Evolutionary conservation across 2,113 vertebrate species (phyloP).

Genomic region (Ameiurus melas): DNA sequence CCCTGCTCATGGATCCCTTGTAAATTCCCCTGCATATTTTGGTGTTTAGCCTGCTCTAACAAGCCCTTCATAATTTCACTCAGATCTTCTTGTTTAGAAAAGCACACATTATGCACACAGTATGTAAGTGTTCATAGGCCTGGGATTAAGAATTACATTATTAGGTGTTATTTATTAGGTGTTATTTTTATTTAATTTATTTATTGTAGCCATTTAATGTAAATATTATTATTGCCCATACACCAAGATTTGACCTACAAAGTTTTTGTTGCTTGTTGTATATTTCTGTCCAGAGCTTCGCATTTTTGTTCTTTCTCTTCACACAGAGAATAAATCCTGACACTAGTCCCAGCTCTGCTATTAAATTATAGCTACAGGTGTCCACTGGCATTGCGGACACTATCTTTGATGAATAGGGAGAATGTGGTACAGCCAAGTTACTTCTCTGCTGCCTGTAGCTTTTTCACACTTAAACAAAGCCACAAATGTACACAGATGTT

Average conservation of each 20-base stretch:
- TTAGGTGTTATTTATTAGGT: neutral
- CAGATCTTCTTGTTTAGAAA: neutral
- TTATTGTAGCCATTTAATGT: constrained; percentile 30
- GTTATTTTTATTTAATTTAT: neutral
- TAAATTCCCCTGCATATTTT: neutral
- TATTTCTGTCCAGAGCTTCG: neutral
- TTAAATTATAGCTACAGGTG: constrained; percentile 49
- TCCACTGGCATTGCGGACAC: constrained; percentile 29
- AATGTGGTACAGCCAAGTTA: constrained; percentile 33
- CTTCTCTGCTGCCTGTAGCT: constrained; percentile 8
- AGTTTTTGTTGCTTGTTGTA: constrained; percentile 28
- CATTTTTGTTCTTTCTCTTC: constrained; percentile 33
- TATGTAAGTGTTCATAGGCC: neutral
- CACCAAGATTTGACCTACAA: constrained; percentile 30
- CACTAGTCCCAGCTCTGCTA: constrained; percentile 45
- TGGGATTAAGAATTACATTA: constrained; percentile 16
- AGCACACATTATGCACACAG: neutral
- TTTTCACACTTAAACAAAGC: constrained; percentile 5
- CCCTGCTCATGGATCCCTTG: neutral
- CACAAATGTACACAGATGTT: neutral
- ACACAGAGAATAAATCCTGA: constrained; percentile 31
- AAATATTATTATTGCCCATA: constrained; percentile 36
- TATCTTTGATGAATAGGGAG: constrained; percentile 44
- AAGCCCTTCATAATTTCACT: constrained; percentile 27
- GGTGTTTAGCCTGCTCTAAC: neutral